Base-by-base conservation (phyloP, 1,140 invertebrate genomes). In the Listronotus oregonensis region DNA sequence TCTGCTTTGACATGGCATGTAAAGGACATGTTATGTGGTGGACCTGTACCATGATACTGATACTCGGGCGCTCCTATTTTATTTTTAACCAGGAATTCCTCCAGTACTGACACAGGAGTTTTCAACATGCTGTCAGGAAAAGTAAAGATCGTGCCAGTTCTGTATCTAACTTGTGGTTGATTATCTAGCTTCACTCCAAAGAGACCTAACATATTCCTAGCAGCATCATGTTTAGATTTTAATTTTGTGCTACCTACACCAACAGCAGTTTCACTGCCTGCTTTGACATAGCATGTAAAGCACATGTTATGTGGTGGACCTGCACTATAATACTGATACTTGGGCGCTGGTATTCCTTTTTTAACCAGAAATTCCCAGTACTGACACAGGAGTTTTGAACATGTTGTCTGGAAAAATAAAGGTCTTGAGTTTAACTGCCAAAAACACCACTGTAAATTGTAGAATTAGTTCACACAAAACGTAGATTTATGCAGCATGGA, bases 321-420 rank as follows among this genome's bases (percentile, higher is more conserved):
- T 47, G 40, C 34, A 27, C 17, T 32, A 10, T 40, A 8, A 27
- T 52, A 17, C 27, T 39, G 27, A 49, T 66, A 66, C 40, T 17
- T 15, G 37, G 64, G 57, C 8, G 15, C 3, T 9, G 17, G 4
- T n/a, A 42, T 11, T 34, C 42, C 39, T 17, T 66, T 44, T 18
- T 60, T 11, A 7, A 61, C 58, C 40, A 54, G n/a, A 11, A 31
- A 49, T 56, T 66, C 64, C 49, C 10, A 66, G 54, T 17, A 66
- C 43, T n/a, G 64, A 66, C 39, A 66, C 46, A 10, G 64, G 64
- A 37, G 57, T 66, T 56, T 66, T 66, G 11, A 39, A 27, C 64
- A 66, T 66, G 12, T 18, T 64, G 21, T 5, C 21, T 5, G 5
- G 21, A 27, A 27, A 27, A 27, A 27, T 46, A 4, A 18, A 14